These are phyloP conservation scores for Xylophagus ater DNA, from an alignment of 2,888 invertebrate genomes.

Conservation along the genomic window DNA sequence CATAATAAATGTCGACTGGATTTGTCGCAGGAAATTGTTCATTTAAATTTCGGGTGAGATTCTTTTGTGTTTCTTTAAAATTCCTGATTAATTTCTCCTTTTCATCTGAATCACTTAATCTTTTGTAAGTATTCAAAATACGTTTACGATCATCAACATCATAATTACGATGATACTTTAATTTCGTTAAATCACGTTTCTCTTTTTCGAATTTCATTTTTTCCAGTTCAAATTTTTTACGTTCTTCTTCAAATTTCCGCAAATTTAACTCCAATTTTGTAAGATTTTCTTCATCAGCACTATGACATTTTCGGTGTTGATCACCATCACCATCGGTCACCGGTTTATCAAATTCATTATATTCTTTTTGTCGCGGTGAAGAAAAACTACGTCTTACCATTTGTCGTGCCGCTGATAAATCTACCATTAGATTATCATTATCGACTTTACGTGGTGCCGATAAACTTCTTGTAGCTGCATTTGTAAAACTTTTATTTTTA, in stretches of 20 bases:
- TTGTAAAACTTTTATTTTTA: constrained; percentile 32
- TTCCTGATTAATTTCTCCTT: constrained; percentile 2
- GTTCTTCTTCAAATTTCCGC: constrained; percentile 35
- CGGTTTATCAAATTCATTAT: no score
- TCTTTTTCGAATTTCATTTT: constrained; percentile 41
- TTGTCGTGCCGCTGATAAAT: constrained; percentile 26
- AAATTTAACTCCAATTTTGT: constrained; percentile 34
- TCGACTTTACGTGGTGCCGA: constrained; percentile 31
- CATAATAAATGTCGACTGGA: constrained; percentile 26
- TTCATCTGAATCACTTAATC: constrained; percentile 30
- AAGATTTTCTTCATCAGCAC: constrained; percentile 20
- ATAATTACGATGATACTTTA: constrained; percentile 20
- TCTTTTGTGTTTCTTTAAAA: constrained; percentile 8
- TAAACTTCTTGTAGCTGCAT: constrained; percentile 36
- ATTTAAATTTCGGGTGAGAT: constrained; percentile 8
- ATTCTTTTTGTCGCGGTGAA: constrained; percentile 34
- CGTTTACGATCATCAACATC: constrained; percentile 34
- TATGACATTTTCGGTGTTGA: neutral
- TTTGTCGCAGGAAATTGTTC: constrained; percentile 9
- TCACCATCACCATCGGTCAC: neutral
- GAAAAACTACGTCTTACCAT: constrained; percentile 33
- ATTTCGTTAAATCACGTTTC: constrained; percentile 41
- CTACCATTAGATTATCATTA: constrained; percentile 25
- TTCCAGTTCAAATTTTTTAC: constrained; percentile 38
- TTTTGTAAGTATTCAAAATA: constrained; percentile 31